phyloP scores from a whole-genome alignment of 2,888 invertebrate species.

The Melinaea marsaeus region DNA sequence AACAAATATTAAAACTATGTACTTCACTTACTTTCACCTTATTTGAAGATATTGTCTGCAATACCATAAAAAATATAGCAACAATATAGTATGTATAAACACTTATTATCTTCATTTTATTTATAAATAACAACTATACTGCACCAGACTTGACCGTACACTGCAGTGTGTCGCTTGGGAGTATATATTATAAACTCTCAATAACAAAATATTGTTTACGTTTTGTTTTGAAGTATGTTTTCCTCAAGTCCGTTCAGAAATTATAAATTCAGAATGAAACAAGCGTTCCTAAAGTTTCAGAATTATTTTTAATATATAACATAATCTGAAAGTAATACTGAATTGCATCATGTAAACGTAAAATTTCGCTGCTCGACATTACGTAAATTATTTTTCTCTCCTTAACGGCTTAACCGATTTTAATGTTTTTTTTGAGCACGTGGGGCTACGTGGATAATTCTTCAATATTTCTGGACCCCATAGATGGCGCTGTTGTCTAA shows the following conservation, averaged over 20 bases:
- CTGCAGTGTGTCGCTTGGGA: not conserved
- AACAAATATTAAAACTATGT: not conserved
- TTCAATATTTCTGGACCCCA: too few species aligned
- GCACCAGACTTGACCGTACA: not conserved
- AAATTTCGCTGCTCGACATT: too few species aligned
- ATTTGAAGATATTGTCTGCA: not conserved
- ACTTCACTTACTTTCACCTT: not conserved
- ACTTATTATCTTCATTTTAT: not conserved
- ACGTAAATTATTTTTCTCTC: too few species aligned
- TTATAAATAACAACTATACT: not conserved
- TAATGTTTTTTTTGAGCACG: too few species aligned
- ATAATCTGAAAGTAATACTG: too few species aligned
- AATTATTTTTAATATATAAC: too few species aligned
- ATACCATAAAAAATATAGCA: not conserved
- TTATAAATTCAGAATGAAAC: not conserved
- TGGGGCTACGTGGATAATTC: too few species aligned
- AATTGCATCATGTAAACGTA: too few species aligned
- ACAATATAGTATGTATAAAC: not conserved
- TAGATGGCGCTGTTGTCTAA: too few species aligned
- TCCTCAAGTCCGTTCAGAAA: not conserved
- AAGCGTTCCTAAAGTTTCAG: too few species aligned
- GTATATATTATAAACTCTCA: not conserved
- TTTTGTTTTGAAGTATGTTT: not conserved
- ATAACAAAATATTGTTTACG: not conserved
- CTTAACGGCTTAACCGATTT: too few species aligned